Conservation (phyloP, 2,888 invertebrate genomes). For the Alentia gelatinosa region DNA sequence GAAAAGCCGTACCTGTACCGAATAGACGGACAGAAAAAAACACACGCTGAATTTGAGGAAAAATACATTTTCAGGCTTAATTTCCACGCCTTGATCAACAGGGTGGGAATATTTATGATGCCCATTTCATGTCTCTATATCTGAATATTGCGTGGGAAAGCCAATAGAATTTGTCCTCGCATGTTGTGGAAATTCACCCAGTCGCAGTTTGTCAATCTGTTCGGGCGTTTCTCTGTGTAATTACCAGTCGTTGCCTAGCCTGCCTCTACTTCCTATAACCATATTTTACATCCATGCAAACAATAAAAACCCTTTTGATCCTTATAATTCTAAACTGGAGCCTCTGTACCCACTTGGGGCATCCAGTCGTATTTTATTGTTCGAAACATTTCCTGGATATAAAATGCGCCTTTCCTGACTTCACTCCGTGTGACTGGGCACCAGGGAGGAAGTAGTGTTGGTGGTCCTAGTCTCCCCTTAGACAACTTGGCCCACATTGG, state of each 20-base stretch:
- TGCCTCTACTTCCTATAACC: neutral
- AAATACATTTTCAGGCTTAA: neutral
- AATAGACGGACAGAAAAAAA: no score
- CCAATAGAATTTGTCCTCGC: neutral
- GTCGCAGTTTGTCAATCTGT: neutral
- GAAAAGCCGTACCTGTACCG: no score
- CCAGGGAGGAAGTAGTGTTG: no score
- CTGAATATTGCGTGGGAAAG: conserved; percentile 29
- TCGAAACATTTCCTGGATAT: neutral
- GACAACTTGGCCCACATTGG: no score
- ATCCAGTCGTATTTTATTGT: neutral
- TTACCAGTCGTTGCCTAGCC: neutral
- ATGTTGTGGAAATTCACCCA: neutral
- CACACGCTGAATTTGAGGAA: neutral
- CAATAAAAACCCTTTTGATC: no score
- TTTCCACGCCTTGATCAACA: neutral
- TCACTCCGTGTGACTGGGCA: no score
- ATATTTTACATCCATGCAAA: no score
- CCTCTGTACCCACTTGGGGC: neutral
- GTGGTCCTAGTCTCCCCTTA: no score
- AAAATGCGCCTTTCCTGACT: neutral
- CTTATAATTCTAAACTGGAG: no score
- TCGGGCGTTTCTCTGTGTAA: neutral
- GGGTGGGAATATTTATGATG: neutral
- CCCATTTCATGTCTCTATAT: neutral